Evolutionary conservation across 2,113 vertebrate genomes (phyloP).

Genomic region (Gorsachius goisagi): DNA sequence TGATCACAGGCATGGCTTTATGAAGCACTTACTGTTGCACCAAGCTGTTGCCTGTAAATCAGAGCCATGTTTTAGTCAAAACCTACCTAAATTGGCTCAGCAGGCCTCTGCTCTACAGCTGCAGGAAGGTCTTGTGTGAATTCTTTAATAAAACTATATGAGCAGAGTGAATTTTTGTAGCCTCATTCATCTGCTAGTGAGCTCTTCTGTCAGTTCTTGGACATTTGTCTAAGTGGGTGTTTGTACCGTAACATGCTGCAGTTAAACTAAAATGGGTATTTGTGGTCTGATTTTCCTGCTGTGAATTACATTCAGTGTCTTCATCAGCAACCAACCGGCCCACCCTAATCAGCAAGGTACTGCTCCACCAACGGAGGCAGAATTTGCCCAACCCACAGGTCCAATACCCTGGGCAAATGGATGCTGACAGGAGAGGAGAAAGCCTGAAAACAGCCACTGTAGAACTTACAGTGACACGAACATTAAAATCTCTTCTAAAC

Average conservation of each 20-base stretch:
- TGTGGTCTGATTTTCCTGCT: neutral
- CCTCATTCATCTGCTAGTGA: neutral
- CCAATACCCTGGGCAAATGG: neutral
- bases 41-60: neutral
- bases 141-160: neutral
- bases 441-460: neutral
- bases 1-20: neutral
- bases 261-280: neutral
- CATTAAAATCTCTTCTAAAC: neutral
- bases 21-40: neutral
- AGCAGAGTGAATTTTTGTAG: neutral
- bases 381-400: neutral
- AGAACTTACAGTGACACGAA: neutral
- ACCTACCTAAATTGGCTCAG: neutral
- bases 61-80: conserved; percentile 1
- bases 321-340: neutral
- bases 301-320: neutral
- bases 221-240: neutral
- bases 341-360: neutral
- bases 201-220: neutral
- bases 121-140: neutral
- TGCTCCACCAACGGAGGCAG: neutral
- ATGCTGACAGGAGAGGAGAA: neutral
- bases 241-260: neutral
- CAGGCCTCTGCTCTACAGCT: neutral